These are phyloP conservation scores for Noctilio leporinus DNA, from an alignment of 2,113 vertebrate species.

Conservation along the genomic window DNA sequence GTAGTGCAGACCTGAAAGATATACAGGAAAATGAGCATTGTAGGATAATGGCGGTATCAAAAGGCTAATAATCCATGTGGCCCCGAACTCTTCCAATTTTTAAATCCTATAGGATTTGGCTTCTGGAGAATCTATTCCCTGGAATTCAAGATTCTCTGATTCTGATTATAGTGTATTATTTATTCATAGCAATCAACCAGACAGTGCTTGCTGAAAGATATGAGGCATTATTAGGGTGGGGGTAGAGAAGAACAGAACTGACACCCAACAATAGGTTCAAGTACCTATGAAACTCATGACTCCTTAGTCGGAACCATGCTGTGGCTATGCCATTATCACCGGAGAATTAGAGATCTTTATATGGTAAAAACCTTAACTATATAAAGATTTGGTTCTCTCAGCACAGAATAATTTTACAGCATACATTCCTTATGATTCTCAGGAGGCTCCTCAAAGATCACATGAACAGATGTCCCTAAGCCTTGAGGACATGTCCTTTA, in stretches of 20 bases:
- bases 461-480: neutral
- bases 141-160: constrained; percentile 15
- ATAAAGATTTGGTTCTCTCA: constrained; percentile 12
- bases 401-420: neutral
- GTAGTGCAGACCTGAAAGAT: constrained; percentile 90
- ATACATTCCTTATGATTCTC: neutral
- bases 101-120: neutral
- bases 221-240: neutral
- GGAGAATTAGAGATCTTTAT: constrained; percentile 3
- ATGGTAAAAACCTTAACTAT: constrained; percentile 16
- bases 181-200: neutral
- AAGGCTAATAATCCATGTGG: neutral
- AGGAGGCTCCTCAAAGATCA: neutral
- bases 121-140: neutral
- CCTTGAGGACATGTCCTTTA: neutral
- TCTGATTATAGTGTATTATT: neutral
- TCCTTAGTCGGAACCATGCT: neutral
- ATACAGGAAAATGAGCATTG: constrained; percentile 15
- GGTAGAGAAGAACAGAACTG: neutral
- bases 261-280: neutral
- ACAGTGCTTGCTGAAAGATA: constrained; percentile 19
- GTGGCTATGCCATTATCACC: neutral
- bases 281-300: neutral
- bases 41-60: neutral
- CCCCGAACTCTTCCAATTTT: neutral